Base-by-base conservation (phyloP, 2,113 vertebrate genomes). In the Oryzias melastigma region DNA sequence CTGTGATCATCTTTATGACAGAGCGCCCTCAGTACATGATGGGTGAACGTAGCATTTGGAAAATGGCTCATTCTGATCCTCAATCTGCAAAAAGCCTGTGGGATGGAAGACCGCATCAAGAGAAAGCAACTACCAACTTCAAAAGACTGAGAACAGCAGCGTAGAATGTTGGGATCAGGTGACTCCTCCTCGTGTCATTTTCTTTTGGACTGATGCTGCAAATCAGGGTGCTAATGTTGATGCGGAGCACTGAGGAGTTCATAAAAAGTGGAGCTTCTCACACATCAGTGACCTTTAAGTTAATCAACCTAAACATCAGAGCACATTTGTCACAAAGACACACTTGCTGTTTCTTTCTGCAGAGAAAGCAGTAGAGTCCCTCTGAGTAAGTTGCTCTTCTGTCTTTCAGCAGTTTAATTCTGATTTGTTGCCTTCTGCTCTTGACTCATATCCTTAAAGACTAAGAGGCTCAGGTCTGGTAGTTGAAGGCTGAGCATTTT, bases 1-100 rank as follows among this genome's bases (percentile, higher is more conserved):
- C 77, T 54, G 80, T 82, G 80, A 77, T 78, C 83, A 82, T 76
- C 85, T 92, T 81, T 83, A 54, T 91, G 80, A 84, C 90, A 88
- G 79, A 90, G 78, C 15, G 85, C 87, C 91, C 92, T 92, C 77
- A 90, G 85, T 82, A 68, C 88, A 85, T 86, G 92, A 93, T 92
- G 86, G 89, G 88, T 82, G 79, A 87, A 87, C 81, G 89, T 89
- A 75, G 76, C 73, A 85, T 91, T 87, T 87, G 57, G 86, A 88
- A 91, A 84, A 80, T 71, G 75, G 73, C 89, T 90, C 78, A 24
- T 50, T 65, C 14, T 61, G 7, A 27, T 71, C 74, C 75, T 87
- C 85, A 81, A 80, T 85, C 81, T 85, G 35, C 54, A 57, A 62
- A 73, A 68, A 87, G 58, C 71, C 56, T 51, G 74, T 44, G 71